phyloP scores from a whole-genome alignment of 2,888 invertebrate species.

The Ariolimax columbianus region DNA sequence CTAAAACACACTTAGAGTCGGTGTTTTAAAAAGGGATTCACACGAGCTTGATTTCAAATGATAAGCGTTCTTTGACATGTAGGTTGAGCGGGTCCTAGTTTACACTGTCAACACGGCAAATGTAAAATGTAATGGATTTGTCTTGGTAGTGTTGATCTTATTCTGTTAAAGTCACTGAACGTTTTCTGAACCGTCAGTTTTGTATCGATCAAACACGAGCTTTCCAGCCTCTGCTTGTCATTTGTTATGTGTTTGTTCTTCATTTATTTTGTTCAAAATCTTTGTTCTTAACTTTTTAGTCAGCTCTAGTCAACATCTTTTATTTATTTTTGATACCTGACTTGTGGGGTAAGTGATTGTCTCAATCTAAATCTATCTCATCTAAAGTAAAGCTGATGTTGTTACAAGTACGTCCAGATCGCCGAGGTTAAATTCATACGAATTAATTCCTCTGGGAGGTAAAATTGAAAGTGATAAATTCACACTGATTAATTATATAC shows the following conservation, averaged over 20 bases:
- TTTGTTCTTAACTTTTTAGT: no score
- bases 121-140: constrained; percentile 30
- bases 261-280: no score
- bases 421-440: no score
- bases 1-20: constrained; percentile 7
- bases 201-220: not conserved
- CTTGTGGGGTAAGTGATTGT: no score
- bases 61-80: constrained; percentile 18
- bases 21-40: not conserved
- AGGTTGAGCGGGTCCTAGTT: not conserved
- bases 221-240: no score
- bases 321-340: no score
- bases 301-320: no score
- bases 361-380: no score
- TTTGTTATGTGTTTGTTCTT: no score
- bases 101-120: constrained; percentile 18
- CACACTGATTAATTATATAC: no score
- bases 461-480: not conserved
- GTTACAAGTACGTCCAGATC: no score
- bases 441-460: not conserved
- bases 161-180: constrained; percentile 4
- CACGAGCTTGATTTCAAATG: not conserved
- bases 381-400: no score
- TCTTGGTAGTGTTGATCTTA: constrained; percentile 10
- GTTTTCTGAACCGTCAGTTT: constrained; percentile 6